phyloP scores from a whole-genome alignment of 2,113 vertebrate species.

The Istiophorus platypterus region DNA sequence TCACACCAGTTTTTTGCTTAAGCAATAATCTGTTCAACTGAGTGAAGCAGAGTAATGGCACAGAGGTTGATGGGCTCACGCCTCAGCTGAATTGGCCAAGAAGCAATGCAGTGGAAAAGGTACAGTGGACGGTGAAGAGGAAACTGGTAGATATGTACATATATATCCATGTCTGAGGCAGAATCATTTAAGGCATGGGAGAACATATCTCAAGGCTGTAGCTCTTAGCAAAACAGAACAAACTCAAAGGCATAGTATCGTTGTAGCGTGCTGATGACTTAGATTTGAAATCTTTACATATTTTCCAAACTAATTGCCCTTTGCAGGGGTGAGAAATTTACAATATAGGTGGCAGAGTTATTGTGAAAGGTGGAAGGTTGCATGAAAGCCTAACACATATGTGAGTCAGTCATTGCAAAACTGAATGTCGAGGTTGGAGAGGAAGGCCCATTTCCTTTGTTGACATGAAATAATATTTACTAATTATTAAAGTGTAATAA shows the following conservation, averaged over 20 bases:
- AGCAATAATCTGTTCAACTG: background rate
- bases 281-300: background rate
- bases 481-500: conserved; percentile 58
- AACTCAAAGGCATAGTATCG: background rate
- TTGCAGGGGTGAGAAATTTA: background rate
- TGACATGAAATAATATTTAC: conserved; percentile 31
- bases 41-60: background rate
- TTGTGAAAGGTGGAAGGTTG: background rate
- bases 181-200: background rate
- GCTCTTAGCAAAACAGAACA: background rate
- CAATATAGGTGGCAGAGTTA: background rate
- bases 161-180: background rate
- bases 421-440: conserved; percentile 9
- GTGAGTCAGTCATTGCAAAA: background rate
- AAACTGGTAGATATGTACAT: background rate
- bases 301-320: background rate
- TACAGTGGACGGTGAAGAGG: background rate
- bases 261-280: background rate
- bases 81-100: background rate
- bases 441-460: conserved; percentile 26
- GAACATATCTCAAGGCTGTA: background rate
- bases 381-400: background rate
- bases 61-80: background rate
- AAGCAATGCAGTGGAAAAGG: background rate
- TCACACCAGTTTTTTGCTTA: background rate